Evolutionary conservation across 2,113 vertebrate species (phyloP).

Genomic region (Syngnathus floridae): DNA sequence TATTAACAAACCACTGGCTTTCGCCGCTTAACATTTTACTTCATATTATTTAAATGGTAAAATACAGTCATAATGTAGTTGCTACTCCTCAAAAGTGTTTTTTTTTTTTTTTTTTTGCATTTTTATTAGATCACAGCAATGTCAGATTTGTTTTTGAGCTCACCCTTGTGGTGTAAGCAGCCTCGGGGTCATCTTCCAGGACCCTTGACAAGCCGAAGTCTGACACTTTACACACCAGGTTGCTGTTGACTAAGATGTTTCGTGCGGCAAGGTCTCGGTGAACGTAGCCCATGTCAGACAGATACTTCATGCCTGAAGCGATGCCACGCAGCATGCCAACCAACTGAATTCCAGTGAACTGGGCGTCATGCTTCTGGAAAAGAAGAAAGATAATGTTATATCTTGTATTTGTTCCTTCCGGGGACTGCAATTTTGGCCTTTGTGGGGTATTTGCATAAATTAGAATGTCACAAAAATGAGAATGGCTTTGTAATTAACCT

Average conservation of each 20-base stretch:
- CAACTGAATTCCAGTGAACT: conserved; percentile 97
- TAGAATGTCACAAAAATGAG: conserved; percentile 22
- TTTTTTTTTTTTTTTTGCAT: not conserved
- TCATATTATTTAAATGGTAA: not conserved
- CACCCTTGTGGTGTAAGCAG: conserved; percentile 89
- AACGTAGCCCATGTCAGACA: conserved; percentile 98
- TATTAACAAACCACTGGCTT: not conserved
- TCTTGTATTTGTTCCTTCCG: conserved; percentile 8
- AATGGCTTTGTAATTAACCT: conserved; percentile 51
- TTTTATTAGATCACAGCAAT: conserved; percentile 1
- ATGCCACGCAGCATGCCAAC: conserved; percentile 97
- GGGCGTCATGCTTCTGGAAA: conserved; percentile 89
- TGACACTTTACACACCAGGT: conserved; percentile 97
- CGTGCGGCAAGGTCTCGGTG: conserved; percentile 92
- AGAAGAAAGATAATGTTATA: conserved; percentile 1
- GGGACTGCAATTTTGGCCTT: conserved; percentile 34
- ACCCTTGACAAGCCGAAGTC: conserved; percentile 95
- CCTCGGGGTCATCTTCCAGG: conserved; percentile 91
- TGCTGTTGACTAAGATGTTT: conserved; percentile 97
- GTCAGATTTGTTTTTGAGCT: conserved; percentile 23
- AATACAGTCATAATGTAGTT: not conserved
- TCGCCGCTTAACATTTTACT: not conserved
- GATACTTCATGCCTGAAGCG: conserved; percentile 96
- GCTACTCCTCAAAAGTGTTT: not conserved
- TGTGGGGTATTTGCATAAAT: conserved; percentile 43